Base-by-base conservation (phyloP, 2,113 vertebrate genomes). In the Alethe castanea region DNA sequence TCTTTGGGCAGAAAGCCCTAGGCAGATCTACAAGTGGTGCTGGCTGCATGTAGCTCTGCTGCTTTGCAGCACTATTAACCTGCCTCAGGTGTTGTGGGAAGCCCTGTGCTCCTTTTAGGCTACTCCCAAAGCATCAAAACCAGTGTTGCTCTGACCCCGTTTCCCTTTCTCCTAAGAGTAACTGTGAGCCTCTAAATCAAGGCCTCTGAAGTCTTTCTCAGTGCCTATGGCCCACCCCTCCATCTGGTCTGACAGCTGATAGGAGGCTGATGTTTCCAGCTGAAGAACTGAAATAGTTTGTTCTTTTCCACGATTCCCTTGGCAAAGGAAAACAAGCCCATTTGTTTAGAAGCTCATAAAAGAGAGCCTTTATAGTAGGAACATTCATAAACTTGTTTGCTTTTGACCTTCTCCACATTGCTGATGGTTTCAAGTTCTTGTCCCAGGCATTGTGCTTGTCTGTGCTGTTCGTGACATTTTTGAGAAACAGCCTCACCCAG, bases 361-460 rank as follows among this genome's bases (percentile, higher is more conserved):
- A 94, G 74, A 80, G 64, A 56, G 94, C 61, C 88, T 94, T 96
- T 97, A 81, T 74, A 83, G 64, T 94, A 85, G 84, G 82, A 94
- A 96, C 94, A 85, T 96, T 95, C 95, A 95, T 95, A 85, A 89
- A 95, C 91, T 96, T 94, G 94, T 95, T 96, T 96, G 91, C 94
- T 90, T 92, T 94, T 96, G 94, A 95, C 96, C 95, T 96, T 94
- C 92, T 95, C 71, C 54, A 26, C 47, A 23, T 14, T 83, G 87
- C 79, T 78, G 61, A 52, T 77, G 42, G 72, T 96, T 92, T 96
- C 2, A 9, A 74, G 56, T 94, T 93, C 82, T 91, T 57, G 59
- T 94, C 91, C 77, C 29, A 45, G 85, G 65, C 70, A 79, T 89
- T 70, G 65, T 88, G 86, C 42, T 78, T 69, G 91, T 61, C 77